Base-by-base conservation (phyloP, 1,140 invertebrate species). In the Drosophila elegans region DNA sequence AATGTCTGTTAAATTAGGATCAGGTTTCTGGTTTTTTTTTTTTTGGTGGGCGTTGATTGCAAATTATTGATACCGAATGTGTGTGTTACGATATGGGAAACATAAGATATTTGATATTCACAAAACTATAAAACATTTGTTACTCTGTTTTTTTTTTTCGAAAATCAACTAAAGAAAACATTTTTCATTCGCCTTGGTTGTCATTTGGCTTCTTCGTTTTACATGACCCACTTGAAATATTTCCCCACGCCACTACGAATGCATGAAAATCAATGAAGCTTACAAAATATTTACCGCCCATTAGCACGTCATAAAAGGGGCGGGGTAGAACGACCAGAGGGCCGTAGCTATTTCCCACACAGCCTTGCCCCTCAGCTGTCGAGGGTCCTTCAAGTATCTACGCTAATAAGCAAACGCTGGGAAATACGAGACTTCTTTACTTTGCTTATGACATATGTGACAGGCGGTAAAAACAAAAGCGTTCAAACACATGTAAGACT, bases 241-340 rank as follows among this genome's bases (percentile, higher is more conserved):
- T 48, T 57, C 42, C 51, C 78, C 78, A 45, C 9, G 41, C 56
- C 54, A 48, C 44, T 59, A 61, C 39, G 10, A 34, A 36, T 77
- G 74, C 78, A 66, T 59, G 77, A 76, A 81, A 86, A 82, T 86
- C 82, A 88, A 86, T 86, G 82, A 61, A 86, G 82, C 82, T 88
- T 86, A 79, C 63, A 56, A 82, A 75, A 88, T 86, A 81, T 86
- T 86, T 88, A 86, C 82, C 83, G 82, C 82, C 82, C 83, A 86
- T 86, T 86, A 88, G 79, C 82, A 86, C 78, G 55, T 82, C 82
- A 63, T 86, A 74, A 79, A 49, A 11, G 27, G 48, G 29, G 56
- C 45, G 48, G 46, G 57, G 13, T 21, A 49, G 6, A 13, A 34
- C 38, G 51, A 36, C 21, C 51, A 56, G 55, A 38, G 42, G 16